These are phyloP conservation scores for Erpetoichthys calabaricus DNA, from an alignment of 2,797 vertebrate species.

Conservation along the genomic window DNA sequence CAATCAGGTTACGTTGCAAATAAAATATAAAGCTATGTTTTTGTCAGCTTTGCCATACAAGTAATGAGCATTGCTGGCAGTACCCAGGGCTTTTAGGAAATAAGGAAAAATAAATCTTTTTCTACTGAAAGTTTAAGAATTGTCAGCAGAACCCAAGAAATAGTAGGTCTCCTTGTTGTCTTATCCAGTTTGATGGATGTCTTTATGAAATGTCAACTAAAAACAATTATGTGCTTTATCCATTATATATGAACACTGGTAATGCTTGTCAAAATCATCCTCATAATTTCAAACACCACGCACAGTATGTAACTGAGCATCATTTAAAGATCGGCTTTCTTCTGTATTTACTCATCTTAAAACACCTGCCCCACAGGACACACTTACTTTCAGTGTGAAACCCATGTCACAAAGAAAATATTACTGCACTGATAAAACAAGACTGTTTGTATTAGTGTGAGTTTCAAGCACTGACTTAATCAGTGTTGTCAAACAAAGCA, in stretches of 20 bases:
- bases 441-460: conserved; percentile 45
- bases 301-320: conserved; percentile 27
- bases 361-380: conserved; percentile 50
- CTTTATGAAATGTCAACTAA: too few relatives aligned
- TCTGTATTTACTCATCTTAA: conserved; percentile 50
- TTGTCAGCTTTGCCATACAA: too few relatives aligned
- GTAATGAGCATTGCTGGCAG: too few relatives aligned
- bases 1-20: too few relatives aligned
- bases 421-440: conserved; percentile 39
- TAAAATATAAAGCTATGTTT: too few relatives aligned
- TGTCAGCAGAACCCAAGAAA: too few relatives aligned
- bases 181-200: too few relatives aligned
- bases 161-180: too few relatives aligned
- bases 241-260: not conserved
- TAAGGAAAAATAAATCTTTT: too few relatives aligned
- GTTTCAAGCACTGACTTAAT: conserved; percentile 56
- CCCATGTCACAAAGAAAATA: conserved; percentile 53
- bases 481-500: conserved; percentile 71
- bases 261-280: conserved; percentile 40
- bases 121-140: too few relatives aligned
- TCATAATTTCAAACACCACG: conserved; percentile 35
- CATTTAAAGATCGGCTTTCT: conserved; percentile 41
- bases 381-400: conserved; percentile 58
- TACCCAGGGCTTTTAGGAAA: too few relatives aligned
- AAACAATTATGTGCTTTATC: too few relatives aligned